These are phyloP conservation scores for Mionectes olivaceus DNA, from an alignment of 2,797 vertebrate species.

Conservation along the genomic window DNA sequence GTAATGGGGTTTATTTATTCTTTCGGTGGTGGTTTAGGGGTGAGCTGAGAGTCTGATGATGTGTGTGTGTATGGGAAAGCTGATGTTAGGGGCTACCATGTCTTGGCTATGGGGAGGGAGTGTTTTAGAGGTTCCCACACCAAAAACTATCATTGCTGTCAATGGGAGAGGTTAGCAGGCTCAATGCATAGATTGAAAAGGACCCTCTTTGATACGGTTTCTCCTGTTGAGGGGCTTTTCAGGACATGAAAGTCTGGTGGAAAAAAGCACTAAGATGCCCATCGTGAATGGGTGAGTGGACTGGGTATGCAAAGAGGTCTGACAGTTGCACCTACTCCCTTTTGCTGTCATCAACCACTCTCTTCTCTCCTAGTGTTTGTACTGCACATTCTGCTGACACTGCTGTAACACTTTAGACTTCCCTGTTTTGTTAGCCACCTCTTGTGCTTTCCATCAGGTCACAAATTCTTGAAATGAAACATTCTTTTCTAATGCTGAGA, in stretches of 20 bases:
- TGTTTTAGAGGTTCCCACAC: not conserved
- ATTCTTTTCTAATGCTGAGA: not conserved
- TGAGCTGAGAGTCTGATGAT: not conserved
- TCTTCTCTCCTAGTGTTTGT: not conserved
- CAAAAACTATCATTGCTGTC: not conserved
- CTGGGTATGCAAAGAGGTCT: accelerated
- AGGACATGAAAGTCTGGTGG: not conserved
- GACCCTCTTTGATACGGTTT: not conserved
- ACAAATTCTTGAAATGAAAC: not conserved
- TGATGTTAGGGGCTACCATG: not conserved
- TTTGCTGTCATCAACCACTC: not conserved
- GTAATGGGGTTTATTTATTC: not conserved
- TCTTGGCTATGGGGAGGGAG: not conserved
- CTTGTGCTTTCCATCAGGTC: not conserved
- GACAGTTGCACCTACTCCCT: not conserved
- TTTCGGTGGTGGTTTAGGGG: not conserved
- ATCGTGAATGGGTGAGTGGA: not conserved
- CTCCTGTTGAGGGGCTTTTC: not conserved
- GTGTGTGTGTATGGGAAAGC: not conserved
- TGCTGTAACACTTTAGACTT: not conserved
- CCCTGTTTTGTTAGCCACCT: not conserved
- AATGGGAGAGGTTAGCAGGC: not conserved
- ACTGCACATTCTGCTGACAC: accelerated
- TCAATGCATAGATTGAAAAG: not conserved
- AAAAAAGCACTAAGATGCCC: not conserved